Evolutionary conservation across 2,113 vertebrate genomes (phyloP), one percentile per base, ranked within the genome.

Genomic region (human): DNA sequence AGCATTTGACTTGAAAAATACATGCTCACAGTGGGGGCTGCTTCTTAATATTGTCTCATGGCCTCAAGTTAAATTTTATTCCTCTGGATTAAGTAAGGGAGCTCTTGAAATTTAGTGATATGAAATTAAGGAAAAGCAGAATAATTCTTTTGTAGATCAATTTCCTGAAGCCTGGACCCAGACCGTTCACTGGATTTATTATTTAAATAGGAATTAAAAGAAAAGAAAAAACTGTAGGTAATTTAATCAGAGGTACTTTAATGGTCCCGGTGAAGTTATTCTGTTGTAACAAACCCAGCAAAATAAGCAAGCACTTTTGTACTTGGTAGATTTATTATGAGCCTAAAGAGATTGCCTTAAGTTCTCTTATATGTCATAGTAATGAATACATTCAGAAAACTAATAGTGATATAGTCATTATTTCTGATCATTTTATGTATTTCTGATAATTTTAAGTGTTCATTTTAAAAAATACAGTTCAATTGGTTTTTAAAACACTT

Each of bases 161-260:
- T 94, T 96, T 90, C 38, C 57, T 48, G 5, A 95, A 84, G 10
- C 6, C 57, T 76, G 81, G 32, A 30, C 14, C 18, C 32, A 81
- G 18, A 13, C 55, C 35, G 59, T 12, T 45, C 59, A 88, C 40
- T 68, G 23, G 2, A 50, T 79, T 88, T 95, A 55, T 75, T 88
- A n/a, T 48, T 90, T 85, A 90, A 91, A 59, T 94, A 55, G 50
- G 50, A 89, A 48, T 64, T 76, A 73, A 94, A 81, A 90, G 48
- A 72, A 82, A 25, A 52, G 20, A 89, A 70, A 83, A 48, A 61
- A 14, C 25, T 17, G 5, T 64, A 45, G 45, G 30, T 61, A 61
- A 22, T 52, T 10, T 80, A 50, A 30, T 88, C 22, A 84, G 0
- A 92, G 1, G 70, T 95, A 35, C 8, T n/a, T 27, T 88, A 45